These are phyloP conservation scores for Polypterus bichir DNA, from an alignment of 2,113 vertebrate species.

Conservation along the genomic window DNA sequence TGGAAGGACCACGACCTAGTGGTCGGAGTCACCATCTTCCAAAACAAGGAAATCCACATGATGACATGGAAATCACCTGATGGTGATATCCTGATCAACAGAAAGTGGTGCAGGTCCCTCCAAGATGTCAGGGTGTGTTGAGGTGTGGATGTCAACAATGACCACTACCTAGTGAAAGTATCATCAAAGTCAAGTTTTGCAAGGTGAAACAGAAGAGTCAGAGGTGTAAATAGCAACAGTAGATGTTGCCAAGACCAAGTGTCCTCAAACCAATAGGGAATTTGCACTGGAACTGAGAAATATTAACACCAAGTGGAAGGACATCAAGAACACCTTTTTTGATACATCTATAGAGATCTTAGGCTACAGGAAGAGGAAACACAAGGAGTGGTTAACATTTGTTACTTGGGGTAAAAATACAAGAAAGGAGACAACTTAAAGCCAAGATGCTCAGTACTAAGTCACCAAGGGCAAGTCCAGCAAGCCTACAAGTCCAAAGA, in stretches of 20 bases:
- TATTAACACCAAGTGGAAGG: neutral
- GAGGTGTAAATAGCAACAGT: neutral
- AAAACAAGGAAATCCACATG: neutral
- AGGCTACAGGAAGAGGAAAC: neutral
- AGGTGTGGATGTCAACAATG: neutral
- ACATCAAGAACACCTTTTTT: neutral
- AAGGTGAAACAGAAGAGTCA: neutral
- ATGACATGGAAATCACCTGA: neutral
- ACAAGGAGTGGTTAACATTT: neutral
- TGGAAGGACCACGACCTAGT: neutral
- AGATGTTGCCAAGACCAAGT: neutral
- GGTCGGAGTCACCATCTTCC: neutral
- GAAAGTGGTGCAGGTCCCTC: neutral
- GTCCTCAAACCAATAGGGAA: neutral
- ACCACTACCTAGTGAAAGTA: neutral
- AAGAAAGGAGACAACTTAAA: neutral
- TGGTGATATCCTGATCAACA: neutral
- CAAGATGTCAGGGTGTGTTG: neutral
- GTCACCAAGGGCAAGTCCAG: too few relatives aligned
- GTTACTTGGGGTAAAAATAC: neutral
- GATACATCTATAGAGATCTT: neutral
- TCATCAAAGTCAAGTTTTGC: neutral
- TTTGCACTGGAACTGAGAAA: neutral
- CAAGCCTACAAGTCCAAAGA: neutral
- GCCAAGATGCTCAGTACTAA: too few relatives aligned